Evolutionary conservation across 2,797 vertebrate genomes (phyloP).

Genomic region (Acanthurus tractus): DNA sequence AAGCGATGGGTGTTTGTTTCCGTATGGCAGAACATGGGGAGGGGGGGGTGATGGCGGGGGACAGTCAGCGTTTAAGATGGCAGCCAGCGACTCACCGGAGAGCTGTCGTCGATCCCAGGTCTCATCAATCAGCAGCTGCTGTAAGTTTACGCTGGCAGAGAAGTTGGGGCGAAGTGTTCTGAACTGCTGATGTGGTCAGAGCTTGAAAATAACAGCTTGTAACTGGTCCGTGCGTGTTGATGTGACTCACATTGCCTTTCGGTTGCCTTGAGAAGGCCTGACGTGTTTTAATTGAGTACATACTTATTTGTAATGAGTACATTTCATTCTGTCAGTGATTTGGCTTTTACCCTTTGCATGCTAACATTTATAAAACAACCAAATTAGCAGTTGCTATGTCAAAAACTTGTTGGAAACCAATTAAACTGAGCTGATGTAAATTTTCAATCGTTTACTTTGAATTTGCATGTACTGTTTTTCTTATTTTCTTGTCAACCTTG

Average conservation of each 20-base stretch:
- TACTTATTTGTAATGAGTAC: neutral
- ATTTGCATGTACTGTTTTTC: neutral
- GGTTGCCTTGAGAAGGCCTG: conserved; percentile 3
- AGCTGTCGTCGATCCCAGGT: conserved; percentile 44
- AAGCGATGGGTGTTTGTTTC: conserved; percentile 29
- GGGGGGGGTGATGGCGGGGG: neutral
- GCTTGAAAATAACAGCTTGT: conserved; percentile 50
- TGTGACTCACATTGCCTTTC: conserved; percentile 30
- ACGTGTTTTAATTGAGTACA: conserved; percentile 10
- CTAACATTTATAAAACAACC: neutral
- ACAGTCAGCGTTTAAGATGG: conserved; percentile 10
- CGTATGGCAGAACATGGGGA: neutral
- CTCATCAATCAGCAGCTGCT: conserved; percentile 58
- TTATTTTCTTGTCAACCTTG: neutral
- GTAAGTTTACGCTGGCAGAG: conserved; percentile 10
- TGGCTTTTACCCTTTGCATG: neutral
- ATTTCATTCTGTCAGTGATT: neutral
- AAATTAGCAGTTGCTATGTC: neutral
- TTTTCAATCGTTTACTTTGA: neutral
- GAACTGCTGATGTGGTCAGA: conserved; percentile 34
- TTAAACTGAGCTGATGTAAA: neutral
- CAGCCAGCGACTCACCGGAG: conserved; percentile 34
- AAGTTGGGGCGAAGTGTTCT: conserved; percentile 17
- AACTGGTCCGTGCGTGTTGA: neutral
- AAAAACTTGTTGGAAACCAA: neutral